These are phyloP conservation scores for Burhinus bistriatus DNA, from an alignment of 2,113 vertebrate genomes.

Conservation along the genomic window DNA sequence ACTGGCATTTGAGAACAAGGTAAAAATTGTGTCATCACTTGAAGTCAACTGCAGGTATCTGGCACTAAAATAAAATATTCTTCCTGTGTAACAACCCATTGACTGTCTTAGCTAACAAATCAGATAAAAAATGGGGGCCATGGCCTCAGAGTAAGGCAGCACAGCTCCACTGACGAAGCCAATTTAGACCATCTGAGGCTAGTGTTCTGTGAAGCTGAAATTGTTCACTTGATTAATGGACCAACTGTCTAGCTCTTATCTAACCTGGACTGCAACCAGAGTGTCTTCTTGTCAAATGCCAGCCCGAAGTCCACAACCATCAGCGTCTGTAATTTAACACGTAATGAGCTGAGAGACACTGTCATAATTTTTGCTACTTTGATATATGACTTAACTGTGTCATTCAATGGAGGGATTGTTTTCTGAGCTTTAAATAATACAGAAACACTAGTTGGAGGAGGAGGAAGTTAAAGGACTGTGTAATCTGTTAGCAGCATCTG, in stretches of 20 bases:
- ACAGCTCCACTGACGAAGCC: not conserved
- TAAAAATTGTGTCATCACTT: not conserved
- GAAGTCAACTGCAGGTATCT: not conserved
- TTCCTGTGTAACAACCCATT: not conserved
- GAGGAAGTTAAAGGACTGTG: not conserved
- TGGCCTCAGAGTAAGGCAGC: not conserved
- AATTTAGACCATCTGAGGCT: constrained; percentile 20
- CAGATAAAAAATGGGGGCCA: not conserved
- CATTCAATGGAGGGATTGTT: not conserved
- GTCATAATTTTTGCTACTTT: not conserved
- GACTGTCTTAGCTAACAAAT: not conserved
- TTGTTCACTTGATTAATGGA: constrained; percentile 47
- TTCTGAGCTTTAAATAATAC: constrained; percentile 20
- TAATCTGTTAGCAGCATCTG: not conserved
- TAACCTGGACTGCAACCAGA: constrained; percentile 15
- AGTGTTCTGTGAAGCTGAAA: not conserved
- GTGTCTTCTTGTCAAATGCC: not conserved
- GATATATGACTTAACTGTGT: not conserved
- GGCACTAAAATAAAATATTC: not conserved
- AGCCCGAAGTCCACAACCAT: not conserved
- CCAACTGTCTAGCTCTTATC: constrained; percentile 28
- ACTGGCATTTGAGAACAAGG: not conserved
- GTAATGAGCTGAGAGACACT: not conserved
- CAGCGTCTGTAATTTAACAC: not conserved
- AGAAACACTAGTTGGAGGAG: not conserved